Base-by-base conservation (phyloP, 1,140 invertebrate species). In the Drosophila saltans region DNA sequence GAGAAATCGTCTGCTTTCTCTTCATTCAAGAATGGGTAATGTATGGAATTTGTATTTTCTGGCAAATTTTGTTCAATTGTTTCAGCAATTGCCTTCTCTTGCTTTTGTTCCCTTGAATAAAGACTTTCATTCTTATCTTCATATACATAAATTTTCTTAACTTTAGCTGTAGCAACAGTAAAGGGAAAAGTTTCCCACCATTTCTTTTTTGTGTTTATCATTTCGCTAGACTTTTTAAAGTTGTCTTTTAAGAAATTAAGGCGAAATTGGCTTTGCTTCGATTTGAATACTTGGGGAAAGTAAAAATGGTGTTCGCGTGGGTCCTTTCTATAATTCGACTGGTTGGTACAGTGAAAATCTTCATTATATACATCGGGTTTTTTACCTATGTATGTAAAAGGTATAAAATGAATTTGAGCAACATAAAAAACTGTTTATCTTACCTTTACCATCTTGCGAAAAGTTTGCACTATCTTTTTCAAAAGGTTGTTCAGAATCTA, bases 11-110 rank as follows among this genome's bases (percentile, higher is more conserved):
- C 3, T 36, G 33, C 33, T 1, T 26, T 41, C 10, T 68, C 52
- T 24, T 45, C 57, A n/a, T 75, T 5, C 10, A 70, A 3, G n/a
- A 2, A 8, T 4, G 5, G n/a, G 4, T 75, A 39, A 3, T 16
- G 16, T 16, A 11, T 39, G 16, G 5, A 33, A 11, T 2, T 6
- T 39, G n/a, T 2, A 24, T 26, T n/a, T 48, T 21, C 4, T 9
- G 6, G 2, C 16, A 8, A 48, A 48, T 48, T 24, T 48, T 24
- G 21, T n/a, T 52, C 9, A 1, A 26, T 10, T 5, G 21, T 26
- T 2, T 52, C 24, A 26, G 3, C 21, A 6, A 26, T 52, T 26
- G 1, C 21, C 21, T 26, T 3, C 21, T 8, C 21, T 26, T 26
- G 7, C 8, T 52, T 1, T n/a, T 24, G 2, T 10, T 26, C 3